Base-by-base conservation (phyloP, 2,113 vertebrate genomes). In the Hemicordylus capensis region DNA sequence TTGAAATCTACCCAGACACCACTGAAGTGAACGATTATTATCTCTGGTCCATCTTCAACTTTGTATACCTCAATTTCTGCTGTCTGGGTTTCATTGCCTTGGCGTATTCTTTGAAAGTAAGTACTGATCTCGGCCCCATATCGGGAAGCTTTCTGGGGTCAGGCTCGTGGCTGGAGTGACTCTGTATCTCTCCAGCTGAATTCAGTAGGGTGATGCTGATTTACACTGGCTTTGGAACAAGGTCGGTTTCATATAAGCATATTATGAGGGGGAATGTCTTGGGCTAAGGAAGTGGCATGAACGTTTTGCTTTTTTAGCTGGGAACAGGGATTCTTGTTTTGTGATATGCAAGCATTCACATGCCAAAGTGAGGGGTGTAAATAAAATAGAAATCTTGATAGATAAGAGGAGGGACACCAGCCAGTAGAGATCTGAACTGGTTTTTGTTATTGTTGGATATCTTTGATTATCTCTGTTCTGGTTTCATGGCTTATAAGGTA, bases 41-140 rank as follows among this genome's bases (percentile, higher is more conserved):
- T 91, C 95, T 97, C 86, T 97, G 97, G 97, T 97, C 97, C 93
- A 96, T 97, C 91, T 97, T 97, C 96, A 97, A 97, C 96, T 97
- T 97, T 37, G 96, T 97, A 95, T 97, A 97, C 96, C 97, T 97
- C 95, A 97, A 97, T 93, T 97, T 97, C 95, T 97, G 97, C 96
- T 97, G 97, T 89, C 94, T 97, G 10, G 97, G 97, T 85, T 97
- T 97, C 94, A 97, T 97, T 10, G 97, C 97, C 31, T 89, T 97
- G 94, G 96, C 96, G 91, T 97, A 97, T 95, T 97, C 97, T 5
- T 61, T 97, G 87, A 97, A 97, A 91, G 97, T 97, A 93, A 96
- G 96, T 93, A 85, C 22, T 0, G 64, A 88, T 61, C 4, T 0
- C 0, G 31, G 51, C 42, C 75, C 6, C 0, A 0, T 78, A 69